Evolutionary conservation across 2,113 vertebrate genomes (phyloP).

Genomic region (Paracanthobrama guichenoti): DNA sequence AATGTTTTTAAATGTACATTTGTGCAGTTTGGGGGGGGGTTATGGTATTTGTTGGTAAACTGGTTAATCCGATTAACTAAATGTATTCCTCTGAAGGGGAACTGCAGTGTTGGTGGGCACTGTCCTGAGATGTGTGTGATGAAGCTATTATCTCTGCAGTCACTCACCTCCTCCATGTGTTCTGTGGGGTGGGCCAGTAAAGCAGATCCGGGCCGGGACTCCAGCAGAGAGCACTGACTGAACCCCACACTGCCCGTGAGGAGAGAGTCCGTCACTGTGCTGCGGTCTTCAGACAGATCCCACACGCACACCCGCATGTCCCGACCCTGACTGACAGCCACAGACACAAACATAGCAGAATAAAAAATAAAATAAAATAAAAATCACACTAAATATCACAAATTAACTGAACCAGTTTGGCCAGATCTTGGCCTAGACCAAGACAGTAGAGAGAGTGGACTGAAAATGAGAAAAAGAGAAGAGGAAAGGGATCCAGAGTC

Average conservation of each 20-base stretch:
- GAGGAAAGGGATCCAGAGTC: too few species aligned
- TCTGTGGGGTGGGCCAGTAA: conserved; percentile 83
- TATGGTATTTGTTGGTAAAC: too few species aligned
- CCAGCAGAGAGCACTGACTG: conserved; percentile 83
- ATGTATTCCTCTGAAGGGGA: neutral
- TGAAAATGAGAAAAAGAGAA: neutral
- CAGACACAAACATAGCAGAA: neutral
- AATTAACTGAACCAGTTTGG: neutral
- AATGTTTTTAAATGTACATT: too few species aligned
- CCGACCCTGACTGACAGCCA: conserved; percentile 84
- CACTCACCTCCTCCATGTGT: conserved; percentile 84
- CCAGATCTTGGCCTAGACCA: neutral
- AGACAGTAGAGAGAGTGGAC: neutral
- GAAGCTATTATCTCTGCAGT: neutral
- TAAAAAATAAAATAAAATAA: neutral
- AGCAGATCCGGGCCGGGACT: conserved; percentile 62
- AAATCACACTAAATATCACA: neutral
- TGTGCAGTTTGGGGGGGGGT: too few species aligned
- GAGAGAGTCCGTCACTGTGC: conserved; percentile 73
- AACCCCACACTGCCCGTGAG: conserved; percentile 84
- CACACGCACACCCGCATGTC: conserved; percentile 86
- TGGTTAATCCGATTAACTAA: neutral
- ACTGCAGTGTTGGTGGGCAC: neutral
- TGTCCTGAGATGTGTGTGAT: neutral
- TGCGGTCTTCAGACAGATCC: conserved; percentile 86